Percentiles rank a stretch among this genome's conserved stretches.
Conservation (phyloP, 2,888 invertebrate species). For the Coecobrya sp. region DNA sequence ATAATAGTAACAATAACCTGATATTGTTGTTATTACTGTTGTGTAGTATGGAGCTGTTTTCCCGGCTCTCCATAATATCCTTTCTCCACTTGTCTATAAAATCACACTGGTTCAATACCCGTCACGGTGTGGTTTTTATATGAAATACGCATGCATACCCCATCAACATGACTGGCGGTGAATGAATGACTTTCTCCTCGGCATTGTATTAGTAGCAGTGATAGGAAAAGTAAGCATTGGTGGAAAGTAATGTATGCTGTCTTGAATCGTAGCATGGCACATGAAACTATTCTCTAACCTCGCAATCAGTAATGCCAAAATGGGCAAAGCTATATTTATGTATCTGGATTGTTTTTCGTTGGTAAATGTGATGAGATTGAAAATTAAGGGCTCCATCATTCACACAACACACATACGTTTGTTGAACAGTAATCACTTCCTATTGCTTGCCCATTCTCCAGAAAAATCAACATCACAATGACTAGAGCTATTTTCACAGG, state of each 20-base stretch:
- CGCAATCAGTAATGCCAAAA: not conserved
- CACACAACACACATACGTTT: constrained; percentile 31
- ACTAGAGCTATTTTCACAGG: constrained; percentile 56
- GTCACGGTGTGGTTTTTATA: constrained; percentile 10
- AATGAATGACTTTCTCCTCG: constrained; percentile 34
- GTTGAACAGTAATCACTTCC: constrained; percentile 71
- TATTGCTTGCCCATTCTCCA: constrained; percentile 52
- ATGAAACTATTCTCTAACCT: not conserved
- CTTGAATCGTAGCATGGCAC: not conserved
- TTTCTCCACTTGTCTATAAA: not conserved
- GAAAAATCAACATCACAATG: constrained; percentile 66
- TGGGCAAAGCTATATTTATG: not conserved
- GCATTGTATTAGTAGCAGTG: not conserved
- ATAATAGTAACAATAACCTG: not conserved
- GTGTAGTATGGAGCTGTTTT: not conserved
- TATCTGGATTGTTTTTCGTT: constrained; percentile 9
- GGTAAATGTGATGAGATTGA: constrained; percentile 74
- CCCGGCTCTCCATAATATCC: not conserved
- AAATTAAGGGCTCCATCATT: constrained; percentile 70
- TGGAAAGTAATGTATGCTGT: not conserved
- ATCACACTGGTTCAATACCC: not conserved
- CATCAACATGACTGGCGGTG: not conserved
- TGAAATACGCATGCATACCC: not conserved
- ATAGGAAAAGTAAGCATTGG: not conserved
- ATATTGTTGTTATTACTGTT: constrained; percentile 13